These are phyloP conservation scores for Gopherus evgoodei DNA, from an alignment of 2,113 vertebrate species.

Conservation along the genomic window DNA sequence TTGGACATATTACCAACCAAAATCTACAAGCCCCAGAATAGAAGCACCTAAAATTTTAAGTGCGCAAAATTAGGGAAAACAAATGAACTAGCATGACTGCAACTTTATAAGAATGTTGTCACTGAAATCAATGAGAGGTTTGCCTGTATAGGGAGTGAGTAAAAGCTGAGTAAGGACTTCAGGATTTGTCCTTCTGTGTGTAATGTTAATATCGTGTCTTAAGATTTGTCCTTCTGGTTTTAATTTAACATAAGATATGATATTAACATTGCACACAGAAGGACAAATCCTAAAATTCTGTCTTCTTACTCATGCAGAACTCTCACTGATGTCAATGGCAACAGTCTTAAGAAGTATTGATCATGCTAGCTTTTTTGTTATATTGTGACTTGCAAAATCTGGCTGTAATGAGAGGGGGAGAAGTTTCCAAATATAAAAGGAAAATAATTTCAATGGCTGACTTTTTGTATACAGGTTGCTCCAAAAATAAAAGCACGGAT, in stretches of 20 bases:
- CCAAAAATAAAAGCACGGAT: constrained; percentile 80
- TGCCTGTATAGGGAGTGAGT: not conserved
- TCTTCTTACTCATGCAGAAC: not conserved
- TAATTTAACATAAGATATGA: too few relatives aligned
- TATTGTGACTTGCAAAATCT: not conserved
- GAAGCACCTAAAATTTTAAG: not conserved
- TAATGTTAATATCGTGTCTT: not conserved
- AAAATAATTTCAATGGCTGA: not conserved
- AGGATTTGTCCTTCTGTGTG: not conserved
- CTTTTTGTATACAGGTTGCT: constrained; percentile 67
- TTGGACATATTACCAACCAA: not conserved
- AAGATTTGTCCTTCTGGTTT: too few relatives aligned
- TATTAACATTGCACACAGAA: not conserved
- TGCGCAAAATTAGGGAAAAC: not conserved
- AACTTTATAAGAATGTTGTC: not conserved
- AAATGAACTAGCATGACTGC: not conserved
- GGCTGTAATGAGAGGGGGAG: not conserved
- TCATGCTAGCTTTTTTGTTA: not conserved
- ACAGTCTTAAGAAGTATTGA: not conserved
- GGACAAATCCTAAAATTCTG: not conserved
- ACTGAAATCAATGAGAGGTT: not conserved
- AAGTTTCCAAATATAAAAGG: not conserved
- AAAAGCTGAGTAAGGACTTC: not conserved
- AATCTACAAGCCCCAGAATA: not conserved
- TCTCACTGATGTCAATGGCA: not conserved